These are phyloP conservation scores for Dione juno DNA, from an alignment of 2,888 invertebrate species.

Conservation along the genomic window DNA sequence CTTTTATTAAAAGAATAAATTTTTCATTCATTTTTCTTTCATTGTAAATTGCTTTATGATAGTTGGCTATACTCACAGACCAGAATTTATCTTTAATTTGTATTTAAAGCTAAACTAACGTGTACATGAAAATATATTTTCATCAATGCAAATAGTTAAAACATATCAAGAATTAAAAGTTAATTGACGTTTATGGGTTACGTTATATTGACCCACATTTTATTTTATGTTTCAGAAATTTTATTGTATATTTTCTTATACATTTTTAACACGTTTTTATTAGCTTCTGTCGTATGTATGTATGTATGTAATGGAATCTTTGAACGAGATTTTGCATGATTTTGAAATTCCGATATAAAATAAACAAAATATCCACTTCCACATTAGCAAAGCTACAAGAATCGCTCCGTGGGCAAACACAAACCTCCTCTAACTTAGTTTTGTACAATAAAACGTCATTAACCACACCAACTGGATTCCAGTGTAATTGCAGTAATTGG, in stretches of 20 bases:
- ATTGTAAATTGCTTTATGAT: background rate
- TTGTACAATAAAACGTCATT: background rate
- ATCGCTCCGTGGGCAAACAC: background rate
- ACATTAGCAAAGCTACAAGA: background rate
- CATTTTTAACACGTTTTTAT: no score
- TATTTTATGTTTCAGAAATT: no score
- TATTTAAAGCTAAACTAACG: background rate
- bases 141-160: no score
- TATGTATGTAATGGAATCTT: no score
- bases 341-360: background rate
- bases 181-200: no score
- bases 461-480: background rate
- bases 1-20: constrained; percentile 25
- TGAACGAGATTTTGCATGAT: no score
- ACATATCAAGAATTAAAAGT: no score
- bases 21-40: constrained; percentile 10
- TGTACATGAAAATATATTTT: background rate
- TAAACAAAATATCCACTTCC: background rate
- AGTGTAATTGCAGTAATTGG: constrained; percentile 10
- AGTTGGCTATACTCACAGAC: no score
- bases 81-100: background rate
- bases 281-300: no score
- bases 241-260: no score
- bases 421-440: background rate
- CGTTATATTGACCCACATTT: no score